phyloP scores from a whole-genome alignment of 1,140 invertebrate species.

The Melanaphis sacchari region DNA sequence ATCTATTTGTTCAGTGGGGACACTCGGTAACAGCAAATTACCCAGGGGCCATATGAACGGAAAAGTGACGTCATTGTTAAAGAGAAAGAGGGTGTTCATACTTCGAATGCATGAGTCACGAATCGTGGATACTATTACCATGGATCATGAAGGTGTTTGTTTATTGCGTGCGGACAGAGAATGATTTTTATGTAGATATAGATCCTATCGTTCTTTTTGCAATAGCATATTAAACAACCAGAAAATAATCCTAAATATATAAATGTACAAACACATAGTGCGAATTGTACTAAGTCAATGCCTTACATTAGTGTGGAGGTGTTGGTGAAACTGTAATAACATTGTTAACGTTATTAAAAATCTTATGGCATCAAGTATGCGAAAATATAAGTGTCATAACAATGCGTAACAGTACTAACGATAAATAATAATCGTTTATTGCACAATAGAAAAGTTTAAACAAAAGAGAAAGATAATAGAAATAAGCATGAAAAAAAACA shows the following conservation, averaged over 20 bases:
- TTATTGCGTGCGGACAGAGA: constrained; percentile 20
- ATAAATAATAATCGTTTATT: constrained; percentile 34
- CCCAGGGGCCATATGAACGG: constrained; percentile 54
- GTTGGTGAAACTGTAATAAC: background rate
- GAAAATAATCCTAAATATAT: constrained; percentile 5
- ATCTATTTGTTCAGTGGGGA: constrained; percentile 45
- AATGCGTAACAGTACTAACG: background rate
- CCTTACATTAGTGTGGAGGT: background rate
- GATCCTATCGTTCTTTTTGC: constrained; percentile 40
- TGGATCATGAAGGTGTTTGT: constrained; percentile 54
- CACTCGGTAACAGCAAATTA: constrained; percentile 30
- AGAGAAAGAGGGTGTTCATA: constrained; percentile 44
- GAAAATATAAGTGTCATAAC: constrained; percentile 29
- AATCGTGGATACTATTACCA: constrained; percentile 32
- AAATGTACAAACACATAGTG: background rate
- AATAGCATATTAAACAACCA: constrained; percentile 1
- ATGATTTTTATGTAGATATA: constrained; percentile 8
- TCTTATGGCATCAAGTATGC: background rate
- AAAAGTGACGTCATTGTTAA: constrained; percentile 49
- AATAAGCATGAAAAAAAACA: background rate
- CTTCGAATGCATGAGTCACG: constrained; percentile 42
- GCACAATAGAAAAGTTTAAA: constrained; percentile 23
- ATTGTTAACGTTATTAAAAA: background rate
- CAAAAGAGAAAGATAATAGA: constrained; percentile 16
- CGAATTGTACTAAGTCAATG: background rate